phyloP scores from a whole-genome alignment of 1,140 invertebrate genomes.

The Drosophila funebris region DNA sequence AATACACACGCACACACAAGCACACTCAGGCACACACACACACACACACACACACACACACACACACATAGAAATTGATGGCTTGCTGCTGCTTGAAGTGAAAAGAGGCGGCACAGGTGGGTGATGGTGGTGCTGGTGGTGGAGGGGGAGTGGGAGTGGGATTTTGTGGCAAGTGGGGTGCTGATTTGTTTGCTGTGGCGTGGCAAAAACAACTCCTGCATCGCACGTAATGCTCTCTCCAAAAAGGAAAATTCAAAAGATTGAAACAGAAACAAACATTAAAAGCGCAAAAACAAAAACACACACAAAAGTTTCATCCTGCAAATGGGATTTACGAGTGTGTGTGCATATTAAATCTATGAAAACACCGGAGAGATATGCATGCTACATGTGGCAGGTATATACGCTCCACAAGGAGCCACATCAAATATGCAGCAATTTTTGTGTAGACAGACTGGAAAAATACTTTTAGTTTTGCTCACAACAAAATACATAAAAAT shows the following conservation, averaged over 20 bases:
- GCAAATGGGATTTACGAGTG: constrained; percentile 69
- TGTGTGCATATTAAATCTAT: constrained; percentile 76
- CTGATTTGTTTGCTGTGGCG: constrained; percentile 59
- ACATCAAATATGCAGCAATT: constrained; percentile 67
- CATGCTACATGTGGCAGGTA: constrained; percentile 21
- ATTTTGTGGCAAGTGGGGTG: neutral
- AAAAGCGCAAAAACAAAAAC: constrained; percentile 30
- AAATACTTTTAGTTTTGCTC: neutral
- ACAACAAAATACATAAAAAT: neutral
- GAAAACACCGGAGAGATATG: constrained; percentile 25
- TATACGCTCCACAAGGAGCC: neutral
- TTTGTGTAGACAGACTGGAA: constrained; percentile 14
- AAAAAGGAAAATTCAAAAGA: constrained; percentile 39
- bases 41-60: constrained; percentile 24
- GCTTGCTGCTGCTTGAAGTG: no score
- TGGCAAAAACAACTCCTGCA: constrained; percentile 15
- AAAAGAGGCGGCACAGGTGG: no score
- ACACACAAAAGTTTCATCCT: constrained; percentile 48
- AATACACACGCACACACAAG: constrained; percentile 12
- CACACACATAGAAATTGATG: constrained; percentile 37
- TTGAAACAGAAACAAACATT: constrained; percentile 37
- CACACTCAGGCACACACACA: constrained; percentile 29
- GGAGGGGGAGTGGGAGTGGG: neutral
- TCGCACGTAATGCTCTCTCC: constrained; percentile 52
- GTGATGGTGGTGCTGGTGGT: no score